Percentiles rank a stretch among this genome's conserved stretches.
Evolutionary conservation across 2,888 invertebrate species (phyloP).

Genomic region (Cancer borealis): DNA sequence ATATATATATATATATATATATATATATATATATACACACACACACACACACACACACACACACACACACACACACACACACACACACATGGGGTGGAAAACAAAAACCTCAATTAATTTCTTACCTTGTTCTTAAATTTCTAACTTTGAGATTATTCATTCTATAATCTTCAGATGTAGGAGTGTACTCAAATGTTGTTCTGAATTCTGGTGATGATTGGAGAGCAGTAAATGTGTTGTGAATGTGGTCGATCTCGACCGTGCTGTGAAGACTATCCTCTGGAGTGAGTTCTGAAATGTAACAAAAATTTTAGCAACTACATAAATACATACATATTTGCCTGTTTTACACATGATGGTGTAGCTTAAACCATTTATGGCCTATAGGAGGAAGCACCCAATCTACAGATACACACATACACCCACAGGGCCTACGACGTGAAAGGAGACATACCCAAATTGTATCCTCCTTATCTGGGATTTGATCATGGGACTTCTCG

Average conservation of each 20-base stretch:
- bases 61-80: not conserved
- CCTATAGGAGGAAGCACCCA: too few relatives aligned
- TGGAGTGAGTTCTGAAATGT: not conserved
- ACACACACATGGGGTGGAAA: not conserved
- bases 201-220: conserved; percentile 54
- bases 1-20: not conserved
- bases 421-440: too few relatives aligned
- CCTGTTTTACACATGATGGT: too few relatives aligned
- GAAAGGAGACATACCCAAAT: too few relatives aligned
- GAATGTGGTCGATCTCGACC: conserved; percentile 50
- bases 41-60: not conserved
- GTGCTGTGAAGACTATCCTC: not conserved
- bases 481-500: too few relatives aligned
- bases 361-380: too few relatives aligned
- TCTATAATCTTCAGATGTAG: conserved; percentile 57
- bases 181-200: conserved; percentile 32
- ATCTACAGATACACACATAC: too few relatives aligned
- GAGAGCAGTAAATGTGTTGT: conserved; percentile 51
- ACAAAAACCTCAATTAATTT: not conserved
- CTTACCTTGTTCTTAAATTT: conserved; percentile 59
- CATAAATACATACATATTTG: too few relatives aligned
- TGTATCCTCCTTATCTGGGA: too few relatives aligned
- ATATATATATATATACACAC: too few relatives aligned
- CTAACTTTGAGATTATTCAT: conserved; percentile 53
- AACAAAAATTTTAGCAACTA: not conserved